Conservation (phyloP, 2,888 invertebrate genomes). For the Agriopis leucophaearia region DNA sequence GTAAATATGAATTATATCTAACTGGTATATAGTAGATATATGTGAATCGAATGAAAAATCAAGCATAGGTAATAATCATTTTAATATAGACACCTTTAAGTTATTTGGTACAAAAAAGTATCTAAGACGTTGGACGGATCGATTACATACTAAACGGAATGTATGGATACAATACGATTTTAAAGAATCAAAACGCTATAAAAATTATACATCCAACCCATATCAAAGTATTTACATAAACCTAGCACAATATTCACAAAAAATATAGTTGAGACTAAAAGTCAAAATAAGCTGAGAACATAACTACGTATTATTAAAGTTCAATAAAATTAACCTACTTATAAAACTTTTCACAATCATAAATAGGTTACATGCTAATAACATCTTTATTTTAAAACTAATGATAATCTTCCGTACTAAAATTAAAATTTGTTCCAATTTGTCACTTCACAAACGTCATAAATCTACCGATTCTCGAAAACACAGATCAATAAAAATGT, state of each 20-base stretch:
- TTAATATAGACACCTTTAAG: slow-evolving; percentile 9
- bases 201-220: neutral
- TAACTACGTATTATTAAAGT: slow-evolving; percentile 1
- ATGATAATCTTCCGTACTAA: slow-evolving; percentile 15
- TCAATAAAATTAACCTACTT: slow-evolving; percentile 11
- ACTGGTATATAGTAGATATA: too few species aligned
- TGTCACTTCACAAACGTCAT: slow-evolving; percentile 25
- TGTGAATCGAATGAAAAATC: neutral
- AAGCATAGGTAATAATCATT: neutral
- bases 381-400: slow-evolving; percentile 25
- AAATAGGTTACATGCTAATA: slow-evolving; percentile 32
- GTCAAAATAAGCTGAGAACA: neutral
- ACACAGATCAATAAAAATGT: slow-evolving; percentile 24
- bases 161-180: neutral
- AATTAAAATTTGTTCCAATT: slow-evolving; percentile 26
- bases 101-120: slow-evolving; percentile 29
- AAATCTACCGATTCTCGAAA: slow-evolving; percentile 25
- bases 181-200: too few species aligned
- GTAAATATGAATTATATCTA: too few species aligned
- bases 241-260: neutral
- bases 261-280: too few species aligned
- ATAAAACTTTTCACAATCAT: slow-evolving; percentile 23
- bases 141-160: neutral
- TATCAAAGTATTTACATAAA: neutral
- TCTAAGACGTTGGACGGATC: slow-evolving; percentile 26